Percentiles rank a stretch among this genome's conserved stretches.
phyloP scores from a whole-genome alignment of 1,140 invertebrate genomes.

The Octopus bimaculoides region DNA sequence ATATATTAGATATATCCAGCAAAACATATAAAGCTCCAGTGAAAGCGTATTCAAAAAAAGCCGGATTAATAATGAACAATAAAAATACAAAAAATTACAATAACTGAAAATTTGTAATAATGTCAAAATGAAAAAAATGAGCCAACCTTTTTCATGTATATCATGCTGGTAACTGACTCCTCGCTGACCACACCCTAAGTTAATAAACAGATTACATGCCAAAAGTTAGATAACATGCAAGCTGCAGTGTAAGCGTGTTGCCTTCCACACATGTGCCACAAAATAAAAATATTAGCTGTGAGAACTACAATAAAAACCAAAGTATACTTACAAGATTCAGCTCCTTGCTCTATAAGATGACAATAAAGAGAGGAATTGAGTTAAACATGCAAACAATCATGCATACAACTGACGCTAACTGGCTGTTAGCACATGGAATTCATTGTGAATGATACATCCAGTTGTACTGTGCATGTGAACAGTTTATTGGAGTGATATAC shows the following conservation, averaged over 20 bases:
- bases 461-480: too few relatives aligned
- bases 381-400: slow-evolving; percentile 26
- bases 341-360: slow-evolving; percentile 45
- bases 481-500: too few relatives aligned
- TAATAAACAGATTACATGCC: slow-evolving; percentile 4
- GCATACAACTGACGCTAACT: not conserved
- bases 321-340: slow-evolving; percentile 53
- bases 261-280: not conserved
- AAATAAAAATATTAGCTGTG: not conserved
- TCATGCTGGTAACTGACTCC: not conserved
- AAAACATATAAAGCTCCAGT: too few relatives aligned
- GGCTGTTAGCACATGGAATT: too few relatives aligned
- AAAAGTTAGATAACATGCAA: slow-evolving; percentile 9
- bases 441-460: too few relatives aligned
- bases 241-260: not conserved
- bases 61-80: too few relatives aligned
- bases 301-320: not conserved
- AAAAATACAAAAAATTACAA: too few relatives aligned
- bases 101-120: too few relatives aligned
- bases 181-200: slow-evolving; percentile 4
- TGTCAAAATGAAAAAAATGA: not conserved
- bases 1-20: too few relatives aligned
- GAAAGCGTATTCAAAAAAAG: too few relatives aligned
- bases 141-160: slow-evolving; percentile 8
- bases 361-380: slow-evolving; percentile 28